Evolutionary conservation across 2,797 vertebrate genomes (phyloP).

Genomic region (Parotocinclus haroldoi): DNA sequence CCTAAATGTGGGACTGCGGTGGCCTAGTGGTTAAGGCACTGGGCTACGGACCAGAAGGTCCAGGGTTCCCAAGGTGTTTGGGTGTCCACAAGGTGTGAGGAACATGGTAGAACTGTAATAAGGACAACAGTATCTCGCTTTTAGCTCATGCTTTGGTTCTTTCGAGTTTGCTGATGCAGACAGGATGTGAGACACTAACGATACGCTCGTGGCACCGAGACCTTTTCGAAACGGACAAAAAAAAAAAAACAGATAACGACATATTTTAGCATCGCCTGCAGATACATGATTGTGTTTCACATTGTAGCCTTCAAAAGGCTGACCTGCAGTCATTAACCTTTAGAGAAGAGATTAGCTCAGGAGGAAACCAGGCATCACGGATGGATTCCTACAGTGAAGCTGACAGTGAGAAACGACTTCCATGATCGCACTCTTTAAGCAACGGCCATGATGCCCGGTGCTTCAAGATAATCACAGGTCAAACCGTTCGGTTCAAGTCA

Average conservation of each 20-base stretch:
- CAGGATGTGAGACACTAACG: too few species aligned
- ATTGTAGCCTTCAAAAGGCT: constrained; percentile 41
- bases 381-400: constrained; percentile 64
- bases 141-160: too few species aligned
- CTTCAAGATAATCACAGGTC: neutral
- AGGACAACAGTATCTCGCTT: too few species aligned
- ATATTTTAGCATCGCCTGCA: constrained; percentile 38
- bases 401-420: constrained; percentile 59
- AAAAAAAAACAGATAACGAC: constrained; percentile 30
- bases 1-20: too few species aligned
- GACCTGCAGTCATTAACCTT: constrained; percentile 75
- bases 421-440: constrained; percentile 19
- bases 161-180: too few species aligned
- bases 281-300: constrained; percentile 52
- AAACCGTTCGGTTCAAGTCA: neutral
- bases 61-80: too few species aligned
- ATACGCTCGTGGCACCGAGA: too few species aligned
- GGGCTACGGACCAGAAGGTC: too few species aligned
- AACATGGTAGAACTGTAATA: too few species aligned
- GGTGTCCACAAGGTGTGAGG: too few species aligned
- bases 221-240: neutral
- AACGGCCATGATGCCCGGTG: constrained; percentile 9
- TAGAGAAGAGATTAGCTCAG: constrained; percentile 71
- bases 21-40: too few species aligned
- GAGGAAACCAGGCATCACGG: constrained; percentile 64